Conservation (phyloP, 2,888 invertebrate species). For the Thecocarcelia acutangulata region DNA sequence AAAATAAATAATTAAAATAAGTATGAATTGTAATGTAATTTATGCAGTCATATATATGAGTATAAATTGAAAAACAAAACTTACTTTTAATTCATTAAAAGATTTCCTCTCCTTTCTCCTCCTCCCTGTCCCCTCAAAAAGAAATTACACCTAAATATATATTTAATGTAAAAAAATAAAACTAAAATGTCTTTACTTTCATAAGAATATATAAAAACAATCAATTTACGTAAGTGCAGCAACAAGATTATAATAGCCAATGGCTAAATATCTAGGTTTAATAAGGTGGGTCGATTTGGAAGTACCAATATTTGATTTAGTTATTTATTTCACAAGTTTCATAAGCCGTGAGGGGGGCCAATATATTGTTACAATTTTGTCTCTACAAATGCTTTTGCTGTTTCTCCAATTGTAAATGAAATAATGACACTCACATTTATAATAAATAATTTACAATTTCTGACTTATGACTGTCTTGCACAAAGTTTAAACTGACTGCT, state of each 20-base stretch:
- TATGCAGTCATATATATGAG: constrained; percentile 43
- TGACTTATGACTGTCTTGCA: no score
- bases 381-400: no score
- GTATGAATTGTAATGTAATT: constrained; percentile 44
- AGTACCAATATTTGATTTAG: no score
- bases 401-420: no score
- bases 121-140: constrained; percentile 29
- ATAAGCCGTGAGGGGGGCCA: no score
- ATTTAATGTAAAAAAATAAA: constrained; percentile 65
- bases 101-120: constrained; percentile 42
- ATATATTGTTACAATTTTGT: no score
- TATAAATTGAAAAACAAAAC: constrained; percentile 19
- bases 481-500: no score
- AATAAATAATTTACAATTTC: no score
- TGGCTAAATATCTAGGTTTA: no score
- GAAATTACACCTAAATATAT: constrained; percentile 63
- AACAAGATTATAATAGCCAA: constrained; percentile 13
- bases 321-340: no score
- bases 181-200: constrained; percentile 39
- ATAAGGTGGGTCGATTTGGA: no score
- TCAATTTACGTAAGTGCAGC: constrained; percentile 16
- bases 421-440: no score
- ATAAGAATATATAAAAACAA: not conserved
- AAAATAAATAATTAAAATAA: constrained; percentile 36
- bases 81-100: constrained; percentile 33